A percentile compares a stretch with the other conserved stretches of the same genome.
These are phyloP conservation scores for Ips nitidus DNA, from an alignment of 1,140 invertebrate species.

Conservation along the genomic window DNA sequence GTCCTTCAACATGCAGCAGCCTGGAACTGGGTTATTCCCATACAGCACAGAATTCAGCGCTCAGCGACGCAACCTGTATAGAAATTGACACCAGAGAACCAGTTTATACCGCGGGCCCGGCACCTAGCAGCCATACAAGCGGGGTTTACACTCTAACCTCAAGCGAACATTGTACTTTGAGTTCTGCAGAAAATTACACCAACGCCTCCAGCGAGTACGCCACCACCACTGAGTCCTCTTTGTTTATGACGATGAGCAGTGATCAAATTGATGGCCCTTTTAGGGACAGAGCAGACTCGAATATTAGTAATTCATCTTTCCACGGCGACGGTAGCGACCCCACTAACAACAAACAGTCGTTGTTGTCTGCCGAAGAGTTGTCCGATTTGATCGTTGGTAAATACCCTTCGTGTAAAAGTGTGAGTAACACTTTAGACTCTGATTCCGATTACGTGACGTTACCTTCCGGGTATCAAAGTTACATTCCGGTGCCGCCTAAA, in stretches of 20 bases:
- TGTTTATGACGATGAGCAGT: conserved; percentile 42
- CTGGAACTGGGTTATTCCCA: conserved; percentile 79
- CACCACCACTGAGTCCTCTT: conserved; percentile 46
- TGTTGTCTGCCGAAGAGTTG: conserved; percentile 76
- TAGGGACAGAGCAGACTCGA: conserved; percentile 70
- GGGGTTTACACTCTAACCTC: conserved; percentile 75
- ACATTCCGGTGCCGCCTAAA: conserved; percentile 65
- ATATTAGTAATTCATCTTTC: conserved; percentile 74
- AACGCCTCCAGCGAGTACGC: conserved; percentile 49
- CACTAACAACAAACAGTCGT: conserved; percentile 71
- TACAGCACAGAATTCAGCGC: conserved; percentile 77
- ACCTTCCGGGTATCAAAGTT: conserved; percentile 66
- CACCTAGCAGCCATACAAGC: conserved; percentile 71
- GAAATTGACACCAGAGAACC: conserved; percentile 51
- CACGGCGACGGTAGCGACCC: conserved; percentile 84
- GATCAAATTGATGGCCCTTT: conserved; percentile 61
- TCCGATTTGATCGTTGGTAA: conserved; percentile 79
- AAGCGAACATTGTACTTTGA: conserved; percentile 59
- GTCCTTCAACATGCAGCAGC: conserved; percentile 71
- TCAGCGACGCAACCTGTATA: conserved; percentile 63
- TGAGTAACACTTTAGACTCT: conserved; percentile 80
- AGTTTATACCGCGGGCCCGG: conserved; percentile 56
- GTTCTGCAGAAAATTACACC: conserved; percentile 41
- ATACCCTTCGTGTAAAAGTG: conserved; percentile 77
- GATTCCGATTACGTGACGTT: conserved; percentile 87